Evolutionary conservation across 2,888 invertebrate genomes (phyloP).

Genomic region (Hermaeophaga mercurialis): DNA sequence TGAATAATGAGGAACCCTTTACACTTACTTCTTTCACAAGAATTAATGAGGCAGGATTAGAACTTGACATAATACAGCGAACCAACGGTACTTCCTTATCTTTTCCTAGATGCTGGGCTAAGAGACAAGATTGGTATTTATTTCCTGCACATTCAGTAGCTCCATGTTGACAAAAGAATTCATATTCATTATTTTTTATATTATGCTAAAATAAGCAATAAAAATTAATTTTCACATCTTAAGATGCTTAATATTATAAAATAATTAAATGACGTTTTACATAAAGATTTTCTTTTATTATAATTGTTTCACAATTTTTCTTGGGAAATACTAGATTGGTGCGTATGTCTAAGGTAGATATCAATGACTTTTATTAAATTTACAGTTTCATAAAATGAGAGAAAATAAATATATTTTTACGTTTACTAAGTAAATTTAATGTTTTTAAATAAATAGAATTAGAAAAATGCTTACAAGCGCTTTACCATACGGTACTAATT

Average conservation of each 20-base stretch:
- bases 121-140: slow-evolving; percentile 60
- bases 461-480: slow-evolving; percentile 40
- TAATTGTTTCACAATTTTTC: too few relatives aligned
- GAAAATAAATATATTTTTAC: too few relatives aligned
- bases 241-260: too few relatives aligned
- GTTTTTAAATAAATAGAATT: not conserved
- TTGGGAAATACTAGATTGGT: too few relatives aligned
- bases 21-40: slow-evolving; percentile 39
- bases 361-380: too few relatives aligned
- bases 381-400: too few relatives aligned
- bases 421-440: slow-evolving; percentile 14
- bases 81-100: slow-evolving; percentile 49
- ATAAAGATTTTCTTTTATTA: too few relatives aligned
- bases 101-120: slow-evolving; percentile 50
- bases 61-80: slow-evolving; percentile 55
- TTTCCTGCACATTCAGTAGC: slow-evolving; percentile 60
- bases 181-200: slow-evolving; percentile 41
- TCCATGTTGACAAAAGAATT: slow-evolving; percentile 61
- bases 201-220: slow-evolving; percentile 7
- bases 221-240: too few relatives aligned
- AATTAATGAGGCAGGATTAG: slow-evolving; percentile 35
- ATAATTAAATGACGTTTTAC: too few relatives aligned
- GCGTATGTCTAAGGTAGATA: too few relatives aligned
- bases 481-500: slow-evolving; percentile 45
- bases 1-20: too few relatives aligned